A percentile compares a stretch with the other conserved stretches of the same genome.
Evolutionary conservation across 2,797 vertebrate genomes (phyloP).

Genomic region (Pantherophis alleghaniensis): DNA sequence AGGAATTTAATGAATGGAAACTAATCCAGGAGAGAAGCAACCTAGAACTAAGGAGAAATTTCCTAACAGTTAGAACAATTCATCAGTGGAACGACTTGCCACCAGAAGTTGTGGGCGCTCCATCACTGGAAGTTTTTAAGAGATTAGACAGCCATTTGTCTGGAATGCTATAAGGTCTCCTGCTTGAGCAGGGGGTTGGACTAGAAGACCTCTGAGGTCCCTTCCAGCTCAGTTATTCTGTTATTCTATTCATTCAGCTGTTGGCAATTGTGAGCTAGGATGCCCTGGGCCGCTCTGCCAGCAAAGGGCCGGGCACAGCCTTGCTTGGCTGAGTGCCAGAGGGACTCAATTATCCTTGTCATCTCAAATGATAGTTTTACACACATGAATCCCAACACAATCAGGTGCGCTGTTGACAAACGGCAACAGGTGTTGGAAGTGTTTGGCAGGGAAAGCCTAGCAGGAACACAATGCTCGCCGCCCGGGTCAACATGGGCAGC

Average conservation of each 20-base stretch:
- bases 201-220: not conserved
- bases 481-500: not conserved
- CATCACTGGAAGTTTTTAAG: not conserved
- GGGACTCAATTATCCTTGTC: not conserved
- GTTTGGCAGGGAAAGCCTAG: not conserved
- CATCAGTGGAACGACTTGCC: too few relatives aligned
- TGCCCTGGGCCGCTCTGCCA: not conserved
- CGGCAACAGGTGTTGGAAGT: not conserved
- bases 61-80: too few relatives aligned
- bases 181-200: not conserved
- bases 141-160: not conserved
- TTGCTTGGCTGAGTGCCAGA: not conserved
- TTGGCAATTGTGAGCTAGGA: not conserved
- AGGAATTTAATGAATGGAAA: too few relatives aligned
- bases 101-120: too few relatives aligned
- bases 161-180: not conserved
- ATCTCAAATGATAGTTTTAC: not conserved
- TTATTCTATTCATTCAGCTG: not conserved
- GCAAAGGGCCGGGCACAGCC: not conserved
- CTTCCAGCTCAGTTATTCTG: not conserved
- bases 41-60: too few relatives aligned
- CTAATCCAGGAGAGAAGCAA: too few relatives aligned
- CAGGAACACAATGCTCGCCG: rapidly evolving
- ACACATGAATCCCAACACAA: not conserved
- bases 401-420: not conserved